A percentile compares a stretch with the other conserved stretches of the same genome.
Evolutionary conservation across 2,797 vertebrate genomes (phyloP).

Genomic region (Ciconia nigra): DNA sequence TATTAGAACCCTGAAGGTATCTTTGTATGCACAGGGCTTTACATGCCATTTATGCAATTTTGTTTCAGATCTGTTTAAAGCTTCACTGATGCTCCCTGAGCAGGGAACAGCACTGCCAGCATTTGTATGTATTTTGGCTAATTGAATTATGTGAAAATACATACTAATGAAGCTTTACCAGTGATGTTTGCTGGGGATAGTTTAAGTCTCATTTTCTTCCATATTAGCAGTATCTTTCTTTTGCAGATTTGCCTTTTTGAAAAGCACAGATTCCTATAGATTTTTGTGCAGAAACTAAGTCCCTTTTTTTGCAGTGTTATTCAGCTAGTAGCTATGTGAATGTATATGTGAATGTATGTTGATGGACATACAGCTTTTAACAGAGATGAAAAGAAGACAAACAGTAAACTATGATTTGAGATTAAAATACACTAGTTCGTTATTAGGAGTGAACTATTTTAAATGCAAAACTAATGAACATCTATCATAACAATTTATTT

Average conservation of each 20-base stretch:
- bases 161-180: slow-evolving; percentile 77
- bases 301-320: background rate
- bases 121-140: slow-evolving; percentile 80
- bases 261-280: slow-evolving; percentile 37
- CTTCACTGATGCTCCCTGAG: slow-evolving; percentile 74
- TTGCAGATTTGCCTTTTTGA: slow-evolving; percentile 54
- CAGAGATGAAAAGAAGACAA: slow-evolving; percentile 23
- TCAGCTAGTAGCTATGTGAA: background rate
- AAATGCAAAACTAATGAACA: slow-evolving; percentile 58
- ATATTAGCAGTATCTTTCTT: slow-evolving; percentile 62
- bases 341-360: background rate
- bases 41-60: slow-evolving; percentile 82
- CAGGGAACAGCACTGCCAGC: slow-evolving; percentile 70
- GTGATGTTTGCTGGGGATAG: slow-evolving; percentile 67
- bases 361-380: background rate
- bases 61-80: slow-evolving; percentile 83
- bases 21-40: slow-evolving; percentile 84
- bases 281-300: slow-evolving; percentile 21
- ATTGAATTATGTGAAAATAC: slow-evolving; percentile 83
- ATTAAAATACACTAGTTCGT: background rate
- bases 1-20: slow-evolving; percentile 84
- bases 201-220: slow-evolving; percentile 69
- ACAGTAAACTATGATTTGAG: background rate
- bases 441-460: slow-evolving; percentile 40
- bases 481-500: slow-evolving; percentile 20